These are phyloP conservation scores for Rhopalosiphum maidis DNA, from an alignment of 1,140 invertebrate genomes.

Conservation along the genomic window DNA sequence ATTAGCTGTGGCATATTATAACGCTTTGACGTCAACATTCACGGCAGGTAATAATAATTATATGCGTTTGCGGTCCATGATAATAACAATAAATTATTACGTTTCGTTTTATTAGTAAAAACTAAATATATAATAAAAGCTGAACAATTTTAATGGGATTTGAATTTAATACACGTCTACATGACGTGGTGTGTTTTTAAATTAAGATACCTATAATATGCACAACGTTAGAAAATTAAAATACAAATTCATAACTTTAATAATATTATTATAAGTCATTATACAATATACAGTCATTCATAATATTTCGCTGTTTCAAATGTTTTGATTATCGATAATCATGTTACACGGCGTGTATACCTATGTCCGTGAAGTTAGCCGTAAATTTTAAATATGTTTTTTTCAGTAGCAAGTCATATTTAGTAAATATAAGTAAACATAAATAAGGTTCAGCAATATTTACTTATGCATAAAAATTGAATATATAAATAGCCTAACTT, in stretches of 20 bases:
- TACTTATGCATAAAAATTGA: too few relatives aligned
- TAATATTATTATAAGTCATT: neutral
- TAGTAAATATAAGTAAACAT: neutral
- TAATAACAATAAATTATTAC: neutral
- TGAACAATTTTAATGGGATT: neutral
- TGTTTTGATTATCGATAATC: neutral
- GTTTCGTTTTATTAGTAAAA: slow-evolving; percentile 3
- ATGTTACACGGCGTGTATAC: neutral
- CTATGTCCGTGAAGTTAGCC: neutral
- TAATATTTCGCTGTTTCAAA: neutral
- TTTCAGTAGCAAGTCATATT: neutral
- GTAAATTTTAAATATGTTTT: neutral
- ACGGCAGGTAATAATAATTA: neutral
- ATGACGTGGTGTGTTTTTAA: neutral
- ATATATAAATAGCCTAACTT: neutral
- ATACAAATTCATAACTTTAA: neutral
- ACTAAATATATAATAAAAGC: neutral
- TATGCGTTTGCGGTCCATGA: neutral
- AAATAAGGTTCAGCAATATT: neutral
- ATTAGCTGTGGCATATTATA: neutral
- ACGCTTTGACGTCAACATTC: neutral
- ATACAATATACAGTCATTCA: neutral
- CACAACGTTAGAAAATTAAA: neutral
- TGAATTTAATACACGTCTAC: neutral
- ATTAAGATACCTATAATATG: neutral